Evolutionary conservation across 1,140 invertebrate genomes (phyloP).

Genomic region (Papilio machaon): DNA sequence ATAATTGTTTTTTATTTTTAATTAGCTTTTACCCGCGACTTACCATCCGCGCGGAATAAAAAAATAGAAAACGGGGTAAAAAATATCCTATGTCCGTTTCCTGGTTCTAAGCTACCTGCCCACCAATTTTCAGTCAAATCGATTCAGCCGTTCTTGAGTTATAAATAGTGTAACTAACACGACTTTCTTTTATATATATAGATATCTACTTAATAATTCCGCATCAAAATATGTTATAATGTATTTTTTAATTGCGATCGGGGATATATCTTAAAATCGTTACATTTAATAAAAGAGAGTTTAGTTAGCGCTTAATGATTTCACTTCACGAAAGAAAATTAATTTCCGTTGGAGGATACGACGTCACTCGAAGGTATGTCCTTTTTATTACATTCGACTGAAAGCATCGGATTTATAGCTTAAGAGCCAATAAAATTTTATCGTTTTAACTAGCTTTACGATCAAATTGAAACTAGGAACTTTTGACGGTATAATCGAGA

Average conservation of each 20-base stretch:
- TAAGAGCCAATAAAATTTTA: conserved; percentile 32
- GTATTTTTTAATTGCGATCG: no score
- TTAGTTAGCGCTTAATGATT: conserved; percentile 12
- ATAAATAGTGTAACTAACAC: no score
- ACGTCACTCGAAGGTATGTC: conserved; percentile 28
- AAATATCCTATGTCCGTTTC: no score
- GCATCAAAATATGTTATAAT: neutral
- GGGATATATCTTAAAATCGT: neutral
- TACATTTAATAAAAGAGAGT: neutral
- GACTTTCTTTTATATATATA: no score
- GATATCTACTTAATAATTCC: no score
- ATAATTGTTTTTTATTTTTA: no score
- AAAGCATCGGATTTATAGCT: conserved; percentile 31
- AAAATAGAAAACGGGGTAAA: no score
- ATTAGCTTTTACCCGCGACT: no score
- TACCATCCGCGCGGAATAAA: no score
- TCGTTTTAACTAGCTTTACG: conserved; percentile 26
- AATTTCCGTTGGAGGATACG: conserved; percentile 18
- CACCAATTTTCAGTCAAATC: no score
- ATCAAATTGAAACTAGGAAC: conserved; percentile 21
- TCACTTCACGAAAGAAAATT: conserved; percentile 21
- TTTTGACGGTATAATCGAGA: neutral
- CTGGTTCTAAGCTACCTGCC: no score
- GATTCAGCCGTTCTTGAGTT: no score
- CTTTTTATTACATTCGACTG: conserved; percentile 35